phyloP scores from a whole-genome alignment of 1,140 invertebrate species.

The Parasteatoda tepidariorum region DNA sequence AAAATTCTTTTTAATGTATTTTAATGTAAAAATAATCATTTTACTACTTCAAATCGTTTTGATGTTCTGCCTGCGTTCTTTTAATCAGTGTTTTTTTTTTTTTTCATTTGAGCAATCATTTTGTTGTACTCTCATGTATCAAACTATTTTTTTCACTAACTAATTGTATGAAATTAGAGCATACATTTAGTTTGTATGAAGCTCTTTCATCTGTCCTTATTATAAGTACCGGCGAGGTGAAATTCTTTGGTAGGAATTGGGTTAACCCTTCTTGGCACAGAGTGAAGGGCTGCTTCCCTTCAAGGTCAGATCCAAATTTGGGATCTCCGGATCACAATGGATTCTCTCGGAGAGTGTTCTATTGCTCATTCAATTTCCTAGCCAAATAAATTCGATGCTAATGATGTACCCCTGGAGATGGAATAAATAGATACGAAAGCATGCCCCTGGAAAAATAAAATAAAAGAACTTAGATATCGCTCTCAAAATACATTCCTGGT shows the following conservation, averaged over 20 bases:
- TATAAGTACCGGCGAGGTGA: neutral
- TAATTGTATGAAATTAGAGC: neutral
- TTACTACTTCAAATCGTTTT: too few relatives aligned
- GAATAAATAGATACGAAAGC: conserved; percentile 21
- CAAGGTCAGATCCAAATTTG: conserved; percentile 54
- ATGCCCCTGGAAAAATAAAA: neutral
- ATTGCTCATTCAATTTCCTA: conserved; percentile 31
- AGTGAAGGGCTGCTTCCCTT: neutral
- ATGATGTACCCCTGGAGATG: conserved; percentile 36
- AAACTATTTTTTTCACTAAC: neutral
- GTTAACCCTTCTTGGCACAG: conserved; percentile 43
- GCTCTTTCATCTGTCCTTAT: neutral
- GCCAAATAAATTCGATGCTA: conserved; percentile 52
- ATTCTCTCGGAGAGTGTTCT: conserved; percentile 27
- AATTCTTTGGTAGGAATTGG: conserved; percentile 20
- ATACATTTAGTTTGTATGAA: neutral
- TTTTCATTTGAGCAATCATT: neutral
- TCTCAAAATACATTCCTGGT: neutral
- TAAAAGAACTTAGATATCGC: neutral
- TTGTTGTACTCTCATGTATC: too few relatives aligned
- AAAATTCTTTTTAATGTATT: neutral
- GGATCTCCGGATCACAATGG: conserved; percentile 29
- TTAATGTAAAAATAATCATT: neutral
- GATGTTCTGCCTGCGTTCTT: neutral
- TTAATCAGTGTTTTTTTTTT: neutral